Base-by-base conservation (phyloP, 1,140 invertebrate species). In the Caenorhabditis inopinata region DNA sequence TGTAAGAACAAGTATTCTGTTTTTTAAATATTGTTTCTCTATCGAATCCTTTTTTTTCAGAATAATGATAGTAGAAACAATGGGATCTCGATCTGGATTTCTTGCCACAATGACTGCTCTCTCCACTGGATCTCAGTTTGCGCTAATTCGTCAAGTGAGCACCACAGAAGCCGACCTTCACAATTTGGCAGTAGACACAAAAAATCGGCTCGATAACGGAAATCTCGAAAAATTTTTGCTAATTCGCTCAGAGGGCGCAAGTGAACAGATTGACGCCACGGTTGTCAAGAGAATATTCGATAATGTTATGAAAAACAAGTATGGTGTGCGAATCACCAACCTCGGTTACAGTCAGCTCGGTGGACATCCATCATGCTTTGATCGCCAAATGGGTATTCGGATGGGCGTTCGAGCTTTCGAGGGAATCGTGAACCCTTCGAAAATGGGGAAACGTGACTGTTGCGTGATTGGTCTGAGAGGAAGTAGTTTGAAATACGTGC, bases 311-410 rank as follows among this genome's bases (percentile, higher is more conserved):
- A 42, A 68, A 2, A 21, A 38, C 9, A 68, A 68, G n/a, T 68
- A 68, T 16, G 58, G 58, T 21, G 58, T 68, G 7, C 58, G 58
- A 11, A 68, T 68, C 18, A 68, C 58, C 1, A 68, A 38, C 27
- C 58, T 68, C 11, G 58, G 58, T 38, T 68, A 68, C n/a, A 68
- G 58, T 68, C 58, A 68, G 38, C 58, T 68, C 25, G 58, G 58
- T 9, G 58, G 58, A 5, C 58, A 68, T 42, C 58, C 58, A 9
- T 68, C 58, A 6, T 68, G 58, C 38, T 68, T 68, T 7, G 58
- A 68, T 68, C 58, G 58, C 16, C 58, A 68, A 68, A 68, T 68
- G 58, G 58, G 58, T 21, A 68, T 68, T n/a, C 25, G 58, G 38
- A 68, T 68, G 58, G 58, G 58, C n/a, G 58, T 68, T 42, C 32